Evolutionary conservation across 64 coral and sea anemone species (phyloP), one percentile per base, ranked within the genome.

Genomic region (Astreopora myriophthalma): DNA sequence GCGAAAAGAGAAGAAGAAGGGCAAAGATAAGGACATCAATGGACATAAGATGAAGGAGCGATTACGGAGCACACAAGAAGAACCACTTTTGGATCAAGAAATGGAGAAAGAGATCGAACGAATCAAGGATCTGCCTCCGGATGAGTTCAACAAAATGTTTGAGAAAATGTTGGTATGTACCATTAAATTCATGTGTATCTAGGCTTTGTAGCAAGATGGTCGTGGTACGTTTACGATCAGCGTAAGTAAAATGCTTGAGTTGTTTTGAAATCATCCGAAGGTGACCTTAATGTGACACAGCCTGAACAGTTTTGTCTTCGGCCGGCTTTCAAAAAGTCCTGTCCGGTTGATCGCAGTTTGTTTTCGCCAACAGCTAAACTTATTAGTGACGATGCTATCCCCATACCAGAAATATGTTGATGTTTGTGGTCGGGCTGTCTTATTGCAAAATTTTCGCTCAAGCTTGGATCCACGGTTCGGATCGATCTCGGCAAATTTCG

Each of bases 141-240:
- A 97, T 19, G 95, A 97, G 22, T 97, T 97, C 75, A 94, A 62
- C 48, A 97, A 91, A 69, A 94, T 91, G 79, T 97, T 97, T 84
- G 95, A 97, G 39, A 97, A 97, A 79, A 97, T 97, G 95, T 49
- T 97, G 95, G 95, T 97, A 73, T 87, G 95, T 90, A 66, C 23
- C 20, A 6, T 2, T 19, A 33, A 36, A 1, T 37, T 64, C 49
- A 22, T 25, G 2, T 63, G 25, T 13, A n/a, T 62, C 29, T n/a
- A n/a, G 16, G 17, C 14, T 16, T 64, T 24, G 2, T 20, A 11
- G 13, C 5, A 6, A 6, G 42, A 6, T 46, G 42, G 5, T 46
- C 11, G 42, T 11, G 11, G 42, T 46, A 46, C 11, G 11, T 6
- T 46, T 11, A 46, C 42, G 42, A 46, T 44, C 0, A 11, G 11